These are phyloP conservation scores for Zaprionus vittiger DNA, from an alignment of 1,140 invertebrate species.

Conservation along the genomic window DNA sequence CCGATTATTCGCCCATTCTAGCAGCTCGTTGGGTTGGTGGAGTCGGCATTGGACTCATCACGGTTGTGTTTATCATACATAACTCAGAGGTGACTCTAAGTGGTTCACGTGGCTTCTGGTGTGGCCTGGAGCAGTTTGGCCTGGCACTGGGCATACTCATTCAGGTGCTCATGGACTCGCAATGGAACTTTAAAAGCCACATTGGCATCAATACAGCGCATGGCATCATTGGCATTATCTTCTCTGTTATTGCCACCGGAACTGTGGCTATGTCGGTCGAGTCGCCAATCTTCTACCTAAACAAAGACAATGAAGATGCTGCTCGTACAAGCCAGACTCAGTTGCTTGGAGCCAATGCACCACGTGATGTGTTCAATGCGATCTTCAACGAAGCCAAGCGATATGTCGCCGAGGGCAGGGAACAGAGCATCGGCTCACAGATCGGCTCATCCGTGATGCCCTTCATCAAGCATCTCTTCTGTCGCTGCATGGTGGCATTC, in stretches of 20 bases:
- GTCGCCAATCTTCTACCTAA: conserved; percentile 58
- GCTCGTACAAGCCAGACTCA: conserved; percentile 34
- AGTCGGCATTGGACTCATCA: conserved; percentile 64
- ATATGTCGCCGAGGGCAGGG: conserved; percentile 43
- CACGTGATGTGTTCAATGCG: conserved; percentile 17
- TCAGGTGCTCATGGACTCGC: conserved; percentile 53
- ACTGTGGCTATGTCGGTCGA: conserved; percentile 37
- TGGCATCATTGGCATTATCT: conserved; percentile 56
- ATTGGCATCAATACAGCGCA: conserved; percentile 46
- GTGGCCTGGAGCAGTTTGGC: conserved; percentile 60
- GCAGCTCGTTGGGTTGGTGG: conserved; percentile 72
- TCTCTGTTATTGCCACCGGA: conserved; percentile 30
- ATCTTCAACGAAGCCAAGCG: conserved; percentile 45
- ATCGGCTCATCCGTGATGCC: conserved; percentile 28
- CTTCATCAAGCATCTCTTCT: conserved; percentile 45
- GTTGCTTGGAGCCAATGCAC: conserved; percentile 27
- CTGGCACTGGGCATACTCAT: conserved; percentile 59
- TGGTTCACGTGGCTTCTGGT: conserved; percentile 52
- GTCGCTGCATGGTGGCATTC: conserved; percentile 59
- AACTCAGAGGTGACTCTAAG: conserved; percentile 60
- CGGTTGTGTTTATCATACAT: conserved; percentile 62
- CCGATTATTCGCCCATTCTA: conserved; percentile 52
- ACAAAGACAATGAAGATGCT: conserved; percentile 31
- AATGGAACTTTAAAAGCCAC: conserved; percentile 29
- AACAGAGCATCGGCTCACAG: conserved; percentile 14